Conservation (phyloP, 2,113 vertebrate genomes). For the Eulacestoma nigropectus region DNA sequence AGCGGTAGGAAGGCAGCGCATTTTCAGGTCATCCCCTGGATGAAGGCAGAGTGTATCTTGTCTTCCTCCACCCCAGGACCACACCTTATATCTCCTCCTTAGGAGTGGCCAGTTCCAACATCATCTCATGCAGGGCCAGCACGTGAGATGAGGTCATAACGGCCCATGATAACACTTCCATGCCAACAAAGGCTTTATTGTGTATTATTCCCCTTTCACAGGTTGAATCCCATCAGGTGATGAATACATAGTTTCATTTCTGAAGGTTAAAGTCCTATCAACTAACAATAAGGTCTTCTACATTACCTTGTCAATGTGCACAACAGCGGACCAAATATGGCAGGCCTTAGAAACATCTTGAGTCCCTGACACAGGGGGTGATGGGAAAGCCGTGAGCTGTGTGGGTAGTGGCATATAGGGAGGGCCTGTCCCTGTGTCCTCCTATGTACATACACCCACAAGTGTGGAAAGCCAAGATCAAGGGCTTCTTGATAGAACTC, state of each 20-base stretch:
- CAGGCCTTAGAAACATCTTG: background rate
- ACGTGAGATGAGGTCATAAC: background rate
- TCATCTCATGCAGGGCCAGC: background rate
- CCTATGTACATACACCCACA: rapidly evolving
- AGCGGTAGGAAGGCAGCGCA: background rate
- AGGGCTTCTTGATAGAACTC: background rate
- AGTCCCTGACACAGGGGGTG: too few relatives aligned
- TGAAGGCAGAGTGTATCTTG: background rate
- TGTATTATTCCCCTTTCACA: background rate
- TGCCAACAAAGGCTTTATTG: background rate
- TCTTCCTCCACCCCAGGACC: background rate
- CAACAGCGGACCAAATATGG: background rate
- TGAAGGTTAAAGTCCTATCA: background rate
- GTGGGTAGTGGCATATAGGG: background rate
- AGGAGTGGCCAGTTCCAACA: background rate
- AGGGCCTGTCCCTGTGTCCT: background rate
- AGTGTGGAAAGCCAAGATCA: background rate
- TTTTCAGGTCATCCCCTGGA: background rate
- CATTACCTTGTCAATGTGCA: background rate
- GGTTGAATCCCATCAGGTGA: background rate
- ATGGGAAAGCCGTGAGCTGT: background rate
- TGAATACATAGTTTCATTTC: background rate
- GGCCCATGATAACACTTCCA: too few relatives aligned
- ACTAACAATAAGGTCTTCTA: background rate
- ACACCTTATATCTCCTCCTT: background rate